Conservation (phyloP, 2,113 vertebrate species). For the Myocastor coypus region DNA sequence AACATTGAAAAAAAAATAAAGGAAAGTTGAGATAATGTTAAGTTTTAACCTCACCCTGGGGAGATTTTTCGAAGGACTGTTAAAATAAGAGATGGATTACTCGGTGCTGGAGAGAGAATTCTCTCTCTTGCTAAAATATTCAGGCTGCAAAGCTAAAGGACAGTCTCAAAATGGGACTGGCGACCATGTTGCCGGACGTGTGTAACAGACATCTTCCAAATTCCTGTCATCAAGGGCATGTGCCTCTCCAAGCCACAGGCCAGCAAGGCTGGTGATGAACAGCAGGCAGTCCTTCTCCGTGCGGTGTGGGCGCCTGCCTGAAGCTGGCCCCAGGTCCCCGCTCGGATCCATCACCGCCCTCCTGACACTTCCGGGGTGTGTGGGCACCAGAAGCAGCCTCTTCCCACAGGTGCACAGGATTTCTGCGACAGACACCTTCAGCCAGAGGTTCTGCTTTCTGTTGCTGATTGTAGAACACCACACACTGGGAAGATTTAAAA, state of each 20-base stretch:
- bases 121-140: neutral
- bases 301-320: neutral
- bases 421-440: neutral
- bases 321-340: neutral
- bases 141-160: neutral
- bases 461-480: neutral
- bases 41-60: neutral
- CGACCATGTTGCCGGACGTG: neutral
- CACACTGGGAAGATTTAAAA: neutral
- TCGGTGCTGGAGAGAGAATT: neutral
- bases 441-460: neutral
- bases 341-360: neutral
- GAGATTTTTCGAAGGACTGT: neutral
- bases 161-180: neutral
- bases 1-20: neutral
- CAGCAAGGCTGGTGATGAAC: neutral
- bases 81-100: constrained; percentile 21
- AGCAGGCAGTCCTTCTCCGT: neutral
- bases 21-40: neutral
- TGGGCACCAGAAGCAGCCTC: neutral
- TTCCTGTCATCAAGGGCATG: neutral
- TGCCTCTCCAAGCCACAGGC: neutral
- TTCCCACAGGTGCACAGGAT: neutral
- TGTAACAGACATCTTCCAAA: neutral
- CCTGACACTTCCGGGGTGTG: neutral